phyloP scores from a whole-genome alignment of 2,797 vertebrate genomes.

The Pseudochirops cupreus region DNA sequence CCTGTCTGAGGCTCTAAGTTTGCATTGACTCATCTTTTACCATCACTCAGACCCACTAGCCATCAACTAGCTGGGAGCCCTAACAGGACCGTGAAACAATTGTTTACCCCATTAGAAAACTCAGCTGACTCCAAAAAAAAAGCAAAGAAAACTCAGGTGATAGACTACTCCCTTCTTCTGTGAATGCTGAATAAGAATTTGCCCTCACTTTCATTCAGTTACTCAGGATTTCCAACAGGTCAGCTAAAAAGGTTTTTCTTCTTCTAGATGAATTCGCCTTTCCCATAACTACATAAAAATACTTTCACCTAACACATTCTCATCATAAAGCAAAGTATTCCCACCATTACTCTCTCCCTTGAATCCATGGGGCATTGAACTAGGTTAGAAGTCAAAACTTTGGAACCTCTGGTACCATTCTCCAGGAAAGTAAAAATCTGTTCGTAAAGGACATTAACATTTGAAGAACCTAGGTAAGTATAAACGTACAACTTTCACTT shows the following conservation, averaged over 20 bases:
- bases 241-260: not conserved
- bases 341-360: not conserved
- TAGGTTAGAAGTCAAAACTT: no score
- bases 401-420: no score
- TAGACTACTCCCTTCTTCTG: not conserved
- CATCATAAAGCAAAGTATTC: not conserved
- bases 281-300: not conserved
- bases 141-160: not conserved
- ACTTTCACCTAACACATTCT: not conserved
- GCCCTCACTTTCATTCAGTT: not conserved
- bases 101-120: not conserved
- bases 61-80: not conserved
- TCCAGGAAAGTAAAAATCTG: no score
- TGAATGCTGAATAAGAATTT: not conserved
- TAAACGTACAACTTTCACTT: not conserved
- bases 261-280: not conserved
- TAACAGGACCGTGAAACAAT: not conserved
- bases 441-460: no score
- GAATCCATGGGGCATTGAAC: no score
- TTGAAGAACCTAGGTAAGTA: no score
- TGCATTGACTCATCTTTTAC: not conserved
- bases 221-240: not conserved
- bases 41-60: not conserved
- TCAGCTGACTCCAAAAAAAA: not conserved
- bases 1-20: not conserved